Conservation (phyloP, 2,888 invertebrate species). For the Alloscopus bannaensis region DNA sequence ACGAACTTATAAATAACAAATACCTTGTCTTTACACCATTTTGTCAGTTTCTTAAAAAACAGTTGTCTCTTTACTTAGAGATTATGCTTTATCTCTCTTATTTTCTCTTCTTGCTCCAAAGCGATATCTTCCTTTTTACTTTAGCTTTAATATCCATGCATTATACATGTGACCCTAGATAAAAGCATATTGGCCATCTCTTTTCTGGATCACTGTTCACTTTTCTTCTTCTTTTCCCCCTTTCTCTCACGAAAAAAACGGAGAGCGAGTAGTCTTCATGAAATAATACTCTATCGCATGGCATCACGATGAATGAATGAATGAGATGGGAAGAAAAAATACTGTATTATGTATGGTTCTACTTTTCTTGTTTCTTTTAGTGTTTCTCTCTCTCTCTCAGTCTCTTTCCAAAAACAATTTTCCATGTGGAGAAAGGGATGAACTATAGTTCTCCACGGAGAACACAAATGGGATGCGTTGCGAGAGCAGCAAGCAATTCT, state of each 20-base stretch:
- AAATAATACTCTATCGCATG: conserved; percentile 16
- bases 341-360: conserved; percentile 17
- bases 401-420: conserved; percentile 2
- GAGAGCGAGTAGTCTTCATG: too few relatives aligned
- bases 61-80: too few relatives aligned
- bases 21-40: too few relatives aligned
- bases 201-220: conserved; percentile 40
- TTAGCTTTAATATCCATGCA: conserved; percentile 42
- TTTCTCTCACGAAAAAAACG: background rate
- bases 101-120: too few relatives aligned
- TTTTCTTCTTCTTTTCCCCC: conserved; percentile 21
- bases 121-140: conserved; percentile 20
- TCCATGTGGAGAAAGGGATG: conserved; percentile 3
- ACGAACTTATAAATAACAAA: too few relatives aligned
- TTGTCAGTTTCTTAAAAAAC: too few relatives aligned
- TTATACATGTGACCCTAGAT: conserved; percentile 47
- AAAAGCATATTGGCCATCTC: conserved; percentile 44
- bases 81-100: too few relatives aligned
- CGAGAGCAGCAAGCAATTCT: too few relatives aligned
- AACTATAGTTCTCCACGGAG: too few relatives aligned
- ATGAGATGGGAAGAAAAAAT: background rate
- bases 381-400: background rate
- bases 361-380: background rate
- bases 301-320: conserved; percentile 6
- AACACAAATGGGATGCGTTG: too few relatives aligned